phyloP scores from a whole-genome alignment of 2,888 invertebrate genomes.

The Metacarcinus magister region DNA sequence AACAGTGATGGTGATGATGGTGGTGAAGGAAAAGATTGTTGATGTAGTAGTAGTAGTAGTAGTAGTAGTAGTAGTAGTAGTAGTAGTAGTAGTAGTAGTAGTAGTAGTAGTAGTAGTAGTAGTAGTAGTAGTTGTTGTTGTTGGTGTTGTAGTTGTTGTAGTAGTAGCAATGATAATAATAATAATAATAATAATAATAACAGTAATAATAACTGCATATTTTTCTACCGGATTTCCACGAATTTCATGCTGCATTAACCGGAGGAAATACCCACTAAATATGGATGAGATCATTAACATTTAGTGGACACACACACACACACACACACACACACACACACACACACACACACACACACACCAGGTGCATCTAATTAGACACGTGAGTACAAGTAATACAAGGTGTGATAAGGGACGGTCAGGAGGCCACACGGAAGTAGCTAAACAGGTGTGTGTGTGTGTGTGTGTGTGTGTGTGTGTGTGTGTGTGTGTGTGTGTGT shows the following conservation, averaged over 20 bases:
- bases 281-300: not conserved
- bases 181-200: not conserved
- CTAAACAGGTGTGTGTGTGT: not conserved
- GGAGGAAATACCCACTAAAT: not conserved
- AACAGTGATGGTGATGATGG: too few species aligned
- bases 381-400: not conserved
- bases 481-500: not conserved
- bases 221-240: not conserved
- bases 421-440: not conserved
- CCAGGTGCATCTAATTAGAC: not conserved
- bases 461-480: too few species aligned
- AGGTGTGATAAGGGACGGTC: not conserved
- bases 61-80: not conserved
- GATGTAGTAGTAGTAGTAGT: not conserved
- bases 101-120: too few species aligned
- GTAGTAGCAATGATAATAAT: not conserved
- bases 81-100: not conserved
- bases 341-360: slow-evolving; percentile 40
- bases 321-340: not conserved
- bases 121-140: too few species aligned
- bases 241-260: not conserved
- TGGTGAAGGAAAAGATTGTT: not conserved
- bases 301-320: not conserved
- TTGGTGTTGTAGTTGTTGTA: too few species aligned
- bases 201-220: not conserved